phyloP scores from a whole-genome alignment of 2,113 vertebrate genomes.

The Petaurus breviceps region DNA sequence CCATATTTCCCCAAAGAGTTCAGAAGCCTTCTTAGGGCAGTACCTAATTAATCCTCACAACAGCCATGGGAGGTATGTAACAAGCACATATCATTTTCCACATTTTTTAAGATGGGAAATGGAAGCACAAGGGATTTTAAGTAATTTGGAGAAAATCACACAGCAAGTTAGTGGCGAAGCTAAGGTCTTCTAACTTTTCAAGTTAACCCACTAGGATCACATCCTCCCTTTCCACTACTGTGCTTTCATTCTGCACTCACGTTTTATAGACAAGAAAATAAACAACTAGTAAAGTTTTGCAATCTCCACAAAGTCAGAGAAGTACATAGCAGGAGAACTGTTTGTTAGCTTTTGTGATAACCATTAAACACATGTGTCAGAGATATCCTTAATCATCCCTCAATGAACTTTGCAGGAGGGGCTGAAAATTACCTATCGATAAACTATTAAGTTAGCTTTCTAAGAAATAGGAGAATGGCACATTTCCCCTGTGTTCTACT shows the following conservation, averaged over 20 bases:
- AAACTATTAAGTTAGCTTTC: slow-evolving; percentile 16
- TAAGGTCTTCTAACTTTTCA: slow-evolving; percentile 7
- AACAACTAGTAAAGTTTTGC: not conserved
- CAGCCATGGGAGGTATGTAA: not conserved
- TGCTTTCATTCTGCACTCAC: not conserved
- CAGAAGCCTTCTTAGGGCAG: not conserved
- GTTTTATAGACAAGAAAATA: slow-evolving; percentile 1
- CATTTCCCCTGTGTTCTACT: not conserved
- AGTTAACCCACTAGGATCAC: slow-evolving; percentile 29
- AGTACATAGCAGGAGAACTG: not conserved
- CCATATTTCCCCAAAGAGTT: slow-evolving; percentile 15
- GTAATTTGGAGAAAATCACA: slow-evolving; percentile 14
- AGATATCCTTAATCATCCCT: not conserved
- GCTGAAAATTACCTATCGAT: not conserved
- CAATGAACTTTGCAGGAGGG: not conserved
- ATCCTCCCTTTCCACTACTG: not conserved
- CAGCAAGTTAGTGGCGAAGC: not conserved
- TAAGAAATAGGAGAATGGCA: slow-evolving; percentile 1
- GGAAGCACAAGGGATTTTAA: slow-evolving; percentile 1
- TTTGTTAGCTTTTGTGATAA: slow-evolving; percentile 1
- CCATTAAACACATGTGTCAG: not conserved
- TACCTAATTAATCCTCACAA: slow-evolving; percentile 11
- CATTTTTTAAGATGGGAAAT: not conserved
- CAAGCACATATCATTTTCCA: not conserved
- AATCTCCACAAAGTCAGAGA: not conserved